phyloP scores from a whole-genome alignment of 2,888 invertebrate genomes.

The Eilema griseolum region DNA sequence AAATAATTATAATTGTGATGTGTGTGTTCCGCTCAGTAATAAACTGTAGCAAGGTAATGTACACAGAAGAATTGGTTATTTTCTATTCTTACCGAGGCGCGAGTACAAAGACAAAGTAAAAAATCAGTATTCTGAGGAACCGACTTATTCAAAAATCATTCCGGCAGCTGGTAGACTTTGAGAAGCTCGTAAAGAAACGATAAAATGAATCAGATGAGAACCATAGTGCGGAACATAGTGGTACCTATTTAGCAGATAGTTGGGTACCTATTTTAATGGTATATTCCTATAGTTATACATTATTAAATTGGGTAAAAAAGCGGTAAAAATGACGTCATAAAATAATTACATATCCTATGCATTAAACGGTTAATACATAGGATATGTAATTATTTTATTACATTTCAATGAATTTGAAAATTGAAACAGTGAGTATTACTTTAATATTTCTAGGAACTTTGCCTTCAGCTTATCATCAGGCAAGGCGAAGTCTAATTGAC shows the following conservation, averaged over 20 bases:
- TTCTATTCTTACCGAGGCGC: neutral
- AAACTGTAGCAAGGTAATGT: neutral
- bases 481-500: too few relatives aligned
- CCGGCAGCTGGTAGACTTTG: neutral
- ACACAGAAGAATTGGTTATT: neutral
- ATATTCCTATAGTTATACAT: too few relatives aligned
- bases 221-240: neutral
- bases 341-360: too few relatives aligned
- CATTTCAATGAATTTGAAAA: neutral
- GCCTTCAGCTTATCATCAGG: too few relatives aligned
- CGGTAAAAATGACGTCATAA: too few relatives aligned
- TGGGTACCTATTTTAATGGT: neutral
- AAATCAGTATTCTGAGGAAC: neutral
- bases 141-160: neutral
- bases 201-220: neutral
- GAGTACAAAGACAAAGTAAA: neutral
- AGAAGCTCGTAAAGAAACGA: constrained; percentile 1
- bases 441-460: neutral
- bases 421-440: neutral
- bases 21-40: neutral
- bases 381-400: neutral
- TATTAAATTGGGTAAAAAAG: too few relatives aligned
- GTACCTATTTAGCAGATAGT: neutral
- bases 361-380: too few relatives aligned
- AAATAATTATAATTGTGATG: neutral